Evolutionary conservation across 1,140 invertebrate species (phyloP), one percentile per base, ranked within the genome.

Genomic region (Trichonephila clavata): DNA sequence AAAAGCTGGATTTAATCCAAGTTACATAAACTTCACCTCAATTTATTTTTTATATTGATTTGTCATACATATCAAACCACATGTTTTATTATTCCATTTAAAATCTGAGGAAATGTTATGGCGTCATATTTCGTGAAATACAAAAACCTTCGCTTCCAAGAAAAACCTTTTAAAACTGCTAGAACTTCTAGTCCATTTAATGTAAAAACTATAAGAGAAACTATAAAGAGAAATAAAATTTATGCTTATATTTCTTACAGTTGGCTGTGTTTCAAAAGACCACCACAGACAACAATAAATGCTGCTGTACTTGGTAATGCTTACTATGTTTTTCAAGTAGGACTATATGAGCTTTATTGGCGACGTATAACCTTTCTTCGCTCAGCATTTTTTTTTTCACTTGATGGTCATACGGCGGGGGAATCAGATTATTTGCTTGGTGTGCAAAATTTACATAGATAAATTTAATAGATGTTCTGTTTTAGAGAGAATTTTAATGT

Each of bases 51-150:
- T 77, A 77, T 39, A 39, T 77, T 77, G 71, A 77, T 77, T 77
- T 18, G 27, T 77, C 71, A 77, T 77, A 32, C 71, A 16, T 18
- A 32, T 39, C 27, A 18, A 77, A 77, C 71, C 71, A 71, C 68
- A 77, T 32, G 27, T 77, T 77, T 77, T 77, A 77, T 77, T 77
- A 77, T 77, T 77, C 71, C 71, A 77, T 16, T 77, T 32, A 77
- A 77, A 77, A 39, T 77, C 71, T 77, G 27, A 77, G 27, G 27
- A 39, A 77, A 39, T 77, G 32, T 18, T 27, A 20, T 39, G 27
- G 71, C 32, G 27, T 77, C 71, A 77, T 39, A 32, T 77, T 77
- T 77, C 71, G 27, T 32, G 27, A 39, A 77, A 39, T 18, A 77
- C 71, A 77, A 77, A 77, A 39, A 7, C 13, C 18, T 77, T 77